A percentile compares a stretch with the other conserved stretches of the same genome.
phyloP scores from a whole-genome alignment of 2,888 invertebrate genomes.

The Tipula helvola region DNA sequence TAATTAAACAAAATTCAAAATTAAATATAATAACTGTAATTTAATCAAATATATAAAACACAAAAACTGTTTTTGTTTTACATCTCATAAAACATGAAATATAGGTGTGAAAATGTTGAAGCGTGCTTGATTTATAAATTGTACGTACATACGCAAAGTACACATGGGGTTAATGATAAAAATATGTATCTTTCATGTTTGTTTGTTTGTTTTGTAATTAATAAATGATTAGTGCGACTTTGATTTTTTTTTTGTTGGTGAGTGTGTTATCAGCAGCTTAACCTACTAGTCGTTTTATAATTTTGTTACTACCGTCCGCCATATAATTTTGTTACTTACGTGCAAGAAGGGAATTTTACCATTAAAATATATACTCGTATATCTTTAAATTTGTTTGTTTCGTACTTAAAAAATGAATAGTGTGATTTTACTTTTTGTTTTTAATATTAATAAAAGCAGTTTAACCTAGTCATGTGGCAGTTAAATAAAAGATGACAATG shows the following conservation, averaged over 20 bases:
- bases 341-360: neutral
- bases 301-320: neutral
- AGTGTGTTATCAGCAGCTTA: too few species aligned
- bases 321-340: neutral
- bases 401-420: neutral
- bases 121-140: too few species aligned
- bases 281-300: neutral
- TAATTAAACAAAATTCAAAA: neutral
- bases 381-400: neutral
- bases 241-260: too few species aligned
- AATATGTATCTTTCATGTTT: too few species aligned
- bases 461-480: neutral
- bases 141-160: too few species aligned
- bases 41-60: neutral
- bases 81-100: neutral
- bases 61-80: neutral
- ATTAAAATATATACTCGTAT: neutral
- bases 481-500: neutral
- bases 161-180: too few species aligned
- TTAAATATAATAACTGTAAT: neutral
- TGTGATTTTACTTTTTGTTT: neutral
- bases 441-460: neutral
- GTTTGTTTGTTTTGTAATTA: too few species aligned
- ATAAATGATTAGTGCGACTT: too few species aligned
- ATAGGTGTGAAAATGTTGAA: neutral